Evolutionary conservation across 2,113 vertebrate genomes (phyloP).

Genomic region (Actinemys pallida): DNA sequence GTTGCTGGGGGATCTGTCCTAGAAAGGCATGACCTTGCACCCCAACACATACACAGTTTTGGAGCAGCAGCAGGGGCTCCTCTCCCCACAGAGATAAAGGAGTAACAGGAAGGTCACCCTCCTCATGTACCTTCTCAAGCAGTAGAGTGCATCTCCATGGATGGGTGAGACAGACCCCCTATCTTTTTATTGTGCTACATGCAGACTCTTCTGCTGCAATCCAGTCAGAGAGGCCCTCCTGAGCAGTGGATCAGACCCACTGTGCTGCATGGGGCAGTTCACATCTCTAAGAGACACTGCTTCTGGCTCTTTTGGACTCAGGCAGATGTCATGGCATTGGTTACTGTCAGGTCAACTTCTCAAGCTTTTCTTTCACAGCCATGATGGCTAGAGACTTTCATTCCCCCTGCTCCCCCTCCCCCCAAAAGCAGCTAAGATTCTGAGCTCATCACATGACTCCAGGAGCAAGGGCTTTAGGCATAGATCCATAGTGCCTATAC

Average conservation of each 20-base stretch:
- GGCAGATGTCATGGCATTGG: accelerated
- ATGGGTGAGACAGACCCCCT: background rate
- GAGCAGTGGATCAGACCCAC: accelerated
- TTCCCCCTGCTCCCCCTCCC: no score
- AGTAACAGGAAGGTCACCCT: accelerated
- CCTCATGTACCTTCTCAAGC: no score
- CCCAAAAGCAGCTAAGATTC: background rate
- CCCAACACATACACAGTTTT: background rate
- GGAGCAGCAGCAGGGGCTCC: background rate
- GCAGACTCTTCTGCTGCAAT: background rate
- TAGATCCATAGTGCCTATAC: background rate
- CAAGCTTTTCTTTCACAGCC: background rate
- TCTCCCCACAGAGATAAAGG: background rate
- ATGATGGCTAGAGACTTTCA: background rate
- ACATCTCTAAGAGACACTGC: background rate
- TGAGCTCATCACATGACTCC: background rate
- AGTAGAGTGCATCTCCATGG: background rate
- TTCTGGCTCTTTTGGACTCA: background rate
- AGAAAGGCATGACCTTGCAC: background rate
- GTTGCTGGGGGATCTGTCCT: background rate
- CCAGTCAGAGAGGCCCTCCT: background rate
- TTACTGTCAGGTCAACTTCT: slow-evolving; percentile 1
- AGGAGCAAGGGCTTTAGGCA: background rate
- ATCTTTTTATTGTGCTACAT: background rate
- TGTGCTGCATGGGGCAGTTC: background rate